These are phyloP conservation scores for Synodontis membranacea DNA, from an alignment of 2,113 vertebrate species.

Conservation along the genomic window DNA sequence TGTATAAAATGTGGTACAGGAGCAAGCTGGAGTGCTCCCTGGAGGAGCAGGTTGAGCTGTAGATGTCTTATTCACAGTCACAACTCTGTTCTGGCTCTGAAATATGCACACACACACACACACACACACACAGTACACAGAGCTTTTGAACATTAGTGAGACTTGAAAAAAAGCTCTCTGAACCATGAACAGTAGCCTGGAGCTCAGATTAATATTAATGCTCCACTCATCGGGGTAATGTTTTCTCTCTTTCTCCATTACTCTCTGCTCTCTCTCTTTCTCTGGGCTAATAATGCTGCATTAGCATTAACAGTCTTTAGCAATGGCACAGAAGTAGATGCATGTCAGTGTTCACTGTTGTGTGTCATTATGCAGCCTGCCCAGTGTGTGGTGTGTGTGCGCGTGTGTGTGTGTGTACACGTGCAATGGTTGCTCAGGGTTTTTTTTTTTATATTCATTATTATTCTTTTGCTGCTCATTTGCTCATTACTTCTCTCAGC, in stretches of 20 bases:
- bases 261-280: conserved; percentile 9
- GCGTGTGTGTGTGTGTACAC: neutral
- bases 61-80: neutral
- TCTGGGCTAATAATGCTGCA: conserved; percentile 20
- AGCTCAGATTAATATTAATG: conserved; percentile 46
- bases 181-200: conserved; percentile 29
- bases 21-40: conserved; percentile 1
- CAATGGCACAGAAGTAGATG: conserved; percentile 3
- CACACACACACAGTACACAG: neutral
- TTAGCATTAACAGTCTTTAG: conserved; percentile 26
- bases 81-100: neutral
- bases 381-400: neutral
- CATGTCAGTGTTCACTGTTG: conserved; percentile 9
- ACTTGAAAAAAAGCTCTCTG: conserved; percentile 31
- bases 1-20: neutral
- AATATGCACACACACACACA: neutral
- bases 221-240: conserved; percentile 24
- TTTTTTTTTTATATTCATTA: neutral
- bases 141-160: conserved; percentile 24
- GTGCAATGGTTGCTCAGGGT: neutral
- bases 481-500: neutral
- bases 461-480: neutral
- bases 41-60: neutral
- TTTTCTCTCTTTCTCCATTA: conserved; percentile 20
- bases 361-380: neutral